Base-by-base conservation (phyloP, 2,888 invertebrate genomes). In the Pristionchus maxplancki region DNA sequence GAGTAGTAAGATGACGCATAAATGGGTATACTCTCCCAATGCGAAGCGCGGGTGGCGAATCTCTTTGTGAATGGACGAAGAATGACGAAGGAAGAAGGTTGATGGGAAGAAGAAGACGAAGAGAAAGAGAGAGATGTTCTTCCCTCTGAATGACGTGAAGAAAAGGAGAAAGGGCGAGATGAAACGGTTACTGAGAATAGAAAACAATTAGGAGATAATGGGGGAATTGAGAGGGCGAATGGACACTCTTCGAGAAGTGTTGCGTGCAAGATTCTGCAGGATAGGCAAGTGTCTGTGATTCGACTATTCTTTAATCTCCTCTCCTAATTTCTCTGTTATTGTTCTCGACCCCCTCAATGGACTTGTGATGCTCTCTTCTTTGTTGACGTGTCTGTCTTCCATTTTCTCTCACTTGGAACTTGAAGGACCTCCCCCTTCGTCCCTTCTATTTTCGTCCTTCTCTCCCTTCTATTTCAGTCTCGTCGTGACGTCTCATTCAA, bases 181-280 rank as follows among this genome's bases (percentile, higher is more conserved):
- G 62, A 62, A n/a, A 11, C n/a, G 11, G 28, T 62, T 31, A 34
- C 64, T 67, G 64, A 67, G 64, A 34, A 67, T 31, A 67, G 64
- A 67, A 67, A 67, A 67, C 64, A 67, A 67, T 67, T 67, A 34
- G 64, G 31, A 67, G 64, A 67, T 67, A 58, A 58, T 58, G 58
- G 64, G 62, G 28, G 62, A 62, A 62, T 62, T n/a, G 62, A 31
- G 64, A 67, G 20, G 64, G 6, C 8, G 34, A 8, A 67, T 4
- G 13, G 5, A 17, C 13, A 34, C 64, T 67, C 31, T 28, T 28
- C 62, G n/a, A 62, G 17, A 67, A 67, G 9, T 31, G 64, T 67
- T 67, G 31, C 17, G 28, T 62, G 62, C n/a, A 28, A 17, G 64
- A 58, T 58, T 58, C n/a, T 58, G 58, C 64, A 67, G 28, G 13